A percentile compares a stretch with the other conserved stretches of the same genome.
Conservation (phyloP, 2,113 vertebrate species). For the Cebidichthys violaceus region DNA sequence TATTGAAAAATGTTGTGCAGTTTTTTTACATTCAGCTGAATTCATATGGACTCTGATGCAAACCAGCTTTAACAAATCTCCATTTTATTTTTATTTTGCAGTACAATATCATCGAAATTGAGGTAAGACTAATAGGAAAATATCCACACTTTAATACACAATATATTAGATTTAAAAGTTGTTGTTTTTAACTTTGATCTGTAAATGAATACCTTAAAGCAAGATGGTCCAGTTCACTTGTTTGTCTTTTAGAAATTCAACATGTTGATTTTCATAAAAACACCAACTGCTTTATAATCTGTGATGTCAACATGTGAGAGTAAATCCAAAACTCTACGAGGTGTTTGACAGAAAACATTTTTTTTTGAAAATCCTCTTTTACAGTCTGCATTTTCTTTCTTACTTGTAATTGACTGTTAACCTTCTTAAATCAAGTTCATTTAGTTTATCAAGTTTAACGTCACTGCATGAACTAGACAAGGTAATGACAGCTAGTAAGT, state of each 20-base stretch:
- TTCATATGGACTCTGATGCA: background rate
- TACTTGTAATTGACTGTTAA: too few species aligned
- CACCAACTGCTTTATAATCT: too few species aligned
- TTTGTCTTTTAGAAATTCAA: too few species aligned
- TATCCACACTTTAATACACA: background rate
- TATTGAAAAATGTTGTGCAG: background rate
- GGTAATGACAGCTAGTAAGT: background rate
- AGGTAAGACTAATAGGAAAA: slow-evolving; percentile 62
- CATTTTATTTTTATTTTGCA: slow-evolving; percentile 41
- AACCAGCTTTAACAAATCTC: background rate
- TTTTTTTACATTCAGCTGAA: background rate
- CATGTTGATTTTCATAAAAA: too few species aligned
- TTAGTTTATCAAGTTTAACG: background rate
- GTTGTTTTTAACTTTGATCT: background rate
- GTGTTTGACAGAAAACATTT: too few species aligned
- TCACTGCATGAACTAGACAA: background rate
- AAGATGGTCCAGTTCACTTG: too few species aligned
- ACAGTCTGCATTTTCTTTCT: too few species aligned
- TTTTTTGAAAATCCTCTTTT: too few species aligned
- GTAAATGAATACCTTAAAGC: too few species aligned
- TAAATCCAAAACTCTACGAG: too few species aligned
- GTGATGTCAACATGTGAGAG: too few species aligned
- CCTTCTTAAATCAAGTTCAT: too few species aligned
- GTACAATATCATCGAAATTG: slow-evolving; percentile 66
- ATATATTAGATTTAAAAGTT: background rate